phyloP scores from a whole-genome alignment of 2,888 invertebrate species.

The Cetonia aurata region DNA sequence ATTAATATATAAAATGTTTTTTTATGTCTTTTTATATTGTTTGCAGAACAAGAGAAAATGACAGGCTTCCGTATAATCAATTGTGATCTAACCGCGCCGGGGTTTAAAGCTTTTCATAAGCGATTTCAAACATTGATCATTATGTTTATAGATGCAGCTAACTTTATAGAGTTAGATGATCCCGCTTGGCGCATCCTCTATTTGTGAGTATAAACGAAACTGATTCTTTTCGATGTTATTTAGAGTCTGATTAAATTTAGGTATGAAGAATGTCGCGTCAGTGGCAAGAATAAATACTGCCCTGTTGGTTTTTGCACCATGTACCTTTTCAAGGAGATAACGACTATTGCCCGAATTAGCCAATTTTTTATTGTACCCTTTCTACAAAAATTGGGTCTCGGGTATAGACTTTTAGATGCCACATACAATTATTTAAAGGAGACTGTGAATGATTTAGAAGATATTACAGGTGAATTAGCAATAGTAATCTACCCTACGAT shows the following conservation, averaged over 20 bases:
- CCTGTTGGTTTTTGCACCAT: constrained; percentile 91
- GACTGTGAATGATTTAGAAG: constrained; percentile 68
- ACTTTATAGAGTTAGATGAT: constrained; percentile 93
- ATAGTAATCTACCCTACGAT: too few relatives aligned
- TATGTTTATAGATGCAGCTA: constrained; percentile 97
- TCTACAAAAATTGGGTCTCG: constrained; percentile 87
- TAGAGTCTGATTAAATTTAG: constrained; percentile 65
- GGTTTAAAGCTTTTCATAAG: constrained; percentile 84
- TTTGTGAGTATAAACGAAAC: constrained; percentile 71
- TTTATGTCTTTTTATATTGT: too few relatives aligned
- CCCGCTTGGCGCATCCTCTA: constrained; percentile 91
- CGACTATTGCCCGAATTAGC: constrained; percentile 88
- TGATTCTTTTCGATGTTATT: constrained; percentile 7
- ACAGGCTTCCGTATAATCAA: constrained; percentile 71
- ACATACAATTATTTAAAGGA: constrained; percentile 55
- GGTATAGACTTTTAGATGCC: constrained; percentile 77
- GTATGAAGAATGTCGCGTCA: constrained; percentile 78
- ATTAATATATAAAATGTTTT: background rate
- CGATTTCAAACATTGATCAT: constrained; percentile 91
- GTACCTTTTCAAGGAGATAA: constrained; percentile 95
- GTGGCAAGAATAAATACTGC: constrained; percentile 73
- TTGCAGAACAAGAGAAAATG: constrained; percentile 5
- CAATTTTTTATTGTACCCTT: constrained; percentile 95
- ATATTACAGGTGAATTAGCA: constrained; percentile 74
- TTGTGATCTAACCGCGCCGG: constrained; percentile 76